Evolutionary conservation across 2,888 invertebrate genomes (phyloP).

Genomic region (Apamea anceps): DNA sequence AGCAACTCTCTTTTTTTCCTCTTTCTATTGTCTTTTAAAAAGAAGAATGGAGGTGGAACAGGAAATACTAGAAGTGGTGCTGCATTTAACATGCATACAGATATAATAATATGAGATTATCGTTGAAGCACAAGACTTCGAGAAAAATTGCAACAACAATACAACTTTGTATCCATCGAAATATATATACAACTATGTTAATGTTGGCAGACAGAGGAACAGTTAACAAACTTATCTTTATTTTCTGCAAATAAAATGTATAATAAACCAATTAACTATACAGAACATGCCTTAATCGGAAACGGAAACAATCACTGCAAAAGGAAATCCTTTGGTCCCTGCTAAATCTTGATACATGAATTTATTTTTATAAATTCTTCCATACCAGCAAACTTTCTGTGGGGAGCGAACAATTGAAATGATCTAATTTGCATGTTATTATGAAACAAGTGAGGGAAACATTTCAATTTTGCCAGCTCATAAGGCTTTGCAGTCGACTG

Average conservation of each 20-base stretch:
- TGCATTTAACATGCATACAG: neutral
- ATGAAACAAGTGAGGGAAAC: conserved; percentile 70
- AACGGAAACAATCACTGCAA: conserved; percentile 20
- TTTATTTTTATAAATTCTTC: conserved; percentile 52
- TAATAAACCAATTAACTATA: conserved; percentile 7
- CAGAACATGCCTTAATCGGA: neutral
- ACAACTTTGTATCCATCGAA: neutral
- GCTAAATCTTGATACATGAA: conserved; percentile 29
- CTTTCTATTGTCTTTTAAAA: neutral
- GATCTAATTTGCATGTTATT: conserved; percentile 77
- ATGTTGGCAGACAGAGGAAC: neutral
- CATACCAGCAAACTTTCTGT: conserved; percentile 13
- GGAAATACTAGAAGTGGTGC: neutral
- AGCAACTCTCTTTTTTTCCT: neutral
- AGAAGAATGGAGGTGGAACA: neutral
- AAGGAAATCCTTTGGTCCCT: conserved; percentile 20
- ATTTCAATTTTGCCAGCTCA: conserved; percentile 75
- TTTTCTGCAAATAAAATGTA: neutral
- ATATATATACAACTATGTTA: neutral
- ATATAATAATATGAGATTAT: no score
- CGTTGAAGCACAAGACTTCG: neutral
- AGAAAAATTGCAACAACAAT: neutral
- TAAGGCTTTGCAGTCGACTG: conserved; percentile 69
- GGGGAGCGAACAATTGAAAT: conserved; percentile 58
- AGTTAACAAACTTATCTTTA: neutral